Base-by-base conservation (phyloP, 2,797 vertebrate genomes). In the Acropternis orthonyx region DNA sequence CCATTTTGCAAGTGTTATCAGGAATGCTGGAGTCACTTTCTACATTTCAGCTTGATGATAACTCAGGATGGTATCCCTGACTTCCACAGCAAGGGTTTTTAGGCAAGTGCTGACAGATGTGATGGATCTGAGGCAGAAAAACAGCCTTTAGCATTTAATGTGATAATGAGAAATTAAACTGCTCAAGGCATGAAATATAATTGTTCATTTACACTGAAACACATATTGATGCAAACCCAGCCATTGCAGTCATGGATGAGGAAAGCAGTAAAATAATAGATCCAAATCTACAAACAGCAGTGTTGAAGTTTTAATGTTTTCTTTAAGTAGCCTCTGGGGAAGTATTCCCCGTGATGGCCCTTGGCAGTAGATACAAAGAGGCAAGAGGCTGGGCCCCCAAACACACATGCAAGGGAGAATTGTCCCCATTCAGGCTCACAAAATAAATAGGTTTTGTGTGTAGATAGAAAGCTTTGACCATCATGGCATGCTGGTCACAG, bases 131-230 rank as follows among this genome's bases (percentile, higher is more conserved):
- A 93, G 73, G 46, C 75, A 94, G 67, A 46, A 93, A 94, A 93
- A 62, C 81, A 94, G 85, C 51, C 87, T 93, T 88, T 72, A 88
- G 89, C 66, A 84, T 91, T 95, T 96, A 72, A 77, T 88, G 58
- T 68, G 79, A 28, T 88, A 92, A 88, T 93, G 73, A 88, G 79
- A 94, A 94, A 96, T 92, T 74, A 89, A 85, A 63, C 68, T 85
- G 92, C 87, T 58, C n/a, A 49, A 89, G 61, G 82, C 92, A 65
- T 48, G 58, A 90, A 88, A 88, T 84, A 69, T 69, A 86, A 92
- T 92, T 88, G 72, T 91, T 95, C 87, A 61, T 77, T 89, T 85
- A 88, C 72, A 78, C 78, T 72, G 87, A 88, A 93, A 96, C n/a
- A 93, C 46, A 73, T 63, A 39, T 26, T 74, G 87, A 85, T 89